These are phyloP conservation scores for Congeria kusceri DNA, from an alignment of 2,888 invertebrate species.

Conservation along the genomic window DNA sequence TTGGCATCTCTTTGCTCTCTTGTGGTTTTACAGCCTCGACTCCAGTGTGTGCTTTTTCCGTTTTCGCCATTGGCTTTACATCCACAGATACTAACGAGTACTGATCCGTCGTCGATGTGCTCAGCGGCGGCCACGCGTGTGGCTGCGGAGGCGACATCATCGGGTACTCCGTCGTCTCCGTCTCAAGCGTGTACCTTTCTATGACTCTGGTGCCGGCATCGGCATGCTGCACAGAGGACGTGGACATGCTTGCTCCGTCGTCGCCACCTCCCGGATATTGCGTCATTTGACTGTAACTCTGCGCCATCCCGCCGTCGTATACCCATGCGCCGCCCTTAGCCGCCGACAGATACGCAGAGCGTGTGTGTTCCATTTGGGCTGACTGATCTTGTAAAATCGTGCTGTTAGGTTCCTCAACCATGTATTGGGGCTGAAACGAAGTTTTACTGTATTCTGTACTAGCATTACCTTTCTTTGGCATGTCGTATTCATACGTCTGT, in stretches of 20 bases:
- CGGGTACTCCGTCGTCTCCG: constrained; percentile 49
- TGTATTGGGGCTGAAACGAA: constrained; percentile 54
- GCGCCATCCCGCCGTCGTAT: constrained; percentile 54
- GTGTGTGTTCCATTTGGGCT: constrained; percentile 22
- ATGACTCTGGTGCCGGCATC: constrained; percentile 16
- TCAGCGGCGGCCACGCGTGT: constrained; percentile 26
- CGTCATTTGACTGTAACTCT: constrained; percentile 48
- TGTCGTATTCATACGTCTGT: constrained; percentile 59
- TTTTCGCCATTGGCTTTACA: constrained; percentile 46
- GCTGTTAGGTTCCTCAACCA: constrained; percentile 58
- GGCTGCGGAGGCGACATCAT: constrained; percentile 26
- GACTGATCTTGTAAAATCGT: constrained; percentile 38
- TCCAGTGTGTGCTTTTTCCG: constrained; percentile 29
- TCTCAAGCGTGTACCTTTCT: constrained; percentile 55
- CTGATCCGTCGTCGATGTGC: constrained; percentile 25
- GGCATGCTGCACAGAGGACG: constrained; percentile 16
- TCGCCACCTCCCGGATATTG: constrained; percentile 28
- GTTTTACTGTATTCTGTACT: constrained; percentile 42
- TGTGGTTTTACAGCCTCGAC: constrained; percentile 25
- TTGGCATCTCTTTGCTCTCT: constrained; percentile 56
- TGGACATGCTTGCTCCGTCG: constrained; percentile 37
- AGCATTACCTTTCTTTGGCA: constrained; percentile 22
- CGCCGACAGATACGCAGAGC: constrained; percentile 56
- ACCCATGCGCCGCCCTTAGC: constrained; percentile 57
- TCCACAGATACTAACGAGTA: constrained; percentile 67